These are phyloP conservation scores for Zalophus californianus DNA, from an alignment of 2,797 vertebrate genomes.

Conservation along the genomic window DNA sequence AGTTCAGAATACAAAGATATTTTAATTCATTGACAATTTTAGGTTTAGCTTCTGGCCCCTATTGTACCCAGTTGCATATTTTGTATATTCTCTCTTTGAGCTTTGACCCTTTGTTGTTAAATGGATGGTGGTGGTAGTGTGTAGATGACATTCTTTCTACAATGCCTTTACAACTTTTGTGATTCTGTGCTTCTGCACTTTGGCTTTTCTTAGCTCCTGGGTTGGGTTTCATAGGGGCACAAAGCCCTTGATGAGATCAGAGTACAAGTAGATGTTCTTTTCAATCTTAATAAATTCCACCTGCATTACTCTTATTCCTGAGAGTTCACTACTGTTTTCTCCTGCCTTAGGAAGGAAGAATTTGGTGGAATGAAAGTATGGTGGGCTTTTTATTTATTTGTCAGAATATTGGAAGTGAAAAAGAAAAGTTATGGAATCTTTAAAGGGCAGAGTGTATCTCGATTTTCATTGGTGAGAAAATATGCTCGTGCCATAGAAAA, in stretches of 20 bases:
- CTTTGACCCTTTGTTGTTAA: not conserved
- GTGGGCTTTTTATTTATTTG: not conserved
- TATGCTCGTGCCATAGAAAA: not conserved
- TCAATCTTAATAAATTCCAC: slow-evolving; percentile 5
- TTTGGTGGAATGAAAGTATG: not conserved
- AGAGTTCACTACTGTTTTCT: not conserved
- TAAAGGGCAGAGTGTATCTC: not conserved
- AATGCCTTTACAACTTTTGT: not conserved
- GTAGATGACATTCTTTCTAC: not conserved
- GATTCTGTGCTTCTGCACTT: not conserved
- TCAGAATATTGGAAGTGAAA: not conserved
- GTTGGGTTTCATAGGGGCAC: not conserved
- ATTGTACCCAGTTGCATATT: not conserved
- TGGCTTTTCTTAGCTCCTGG: not conserved
- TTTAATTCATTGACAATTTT: not conserved
- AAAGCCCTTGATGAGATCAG: not conserved
- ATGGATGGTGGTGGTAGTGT: too few species aligned
- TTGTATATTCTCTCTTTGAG: not conserved
- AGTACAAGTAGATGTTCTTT: not conserved
- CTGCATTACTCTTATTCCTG: slow-evolving; percentile 28
- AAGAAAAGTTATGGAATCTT: not conserved
- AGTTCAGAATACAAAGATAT: not conserved
- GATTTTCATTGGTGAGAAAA: not conserved
- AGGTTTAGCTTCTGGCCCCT: not conserved
- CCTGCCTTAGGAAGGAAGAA: not conserved